Evolutionary conservation across 2,113 vertebrate species (phyloP).

Genomic region (Xyliphius kryptos): DNA sequence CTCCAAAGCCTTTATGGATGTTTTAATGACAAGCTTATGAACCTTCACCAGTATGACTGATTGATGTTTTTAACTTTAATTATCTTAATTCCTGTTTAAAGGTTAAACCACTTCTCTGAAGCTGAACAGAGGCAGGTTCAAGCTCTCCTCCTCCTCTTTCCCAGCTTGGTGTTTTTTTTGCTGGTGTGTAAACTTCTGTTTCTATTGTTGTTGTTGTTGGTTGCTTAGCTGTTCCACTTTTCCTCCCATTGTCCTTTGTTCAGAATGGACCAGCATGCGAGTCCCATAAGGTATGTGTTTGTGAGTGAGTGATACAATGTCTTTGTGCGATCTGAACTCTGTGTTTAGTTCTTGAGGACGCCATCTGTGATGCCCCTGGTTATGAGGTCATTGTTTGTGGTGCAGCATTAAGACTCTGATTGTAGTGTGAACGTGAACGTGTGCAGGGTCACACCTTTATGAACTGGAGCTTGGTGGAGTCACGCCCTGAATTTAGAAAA

Average conservation of each 20-base stretch:
- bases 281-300: not conserved
- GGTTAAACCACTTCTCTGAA: no score
- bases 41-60: no score
- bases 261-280: slow-evolving; percentile 8
- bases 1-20: no score
- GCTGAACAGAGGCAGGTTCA: no score
- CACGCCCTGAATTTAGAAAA: slow-evolving; percentile 11
- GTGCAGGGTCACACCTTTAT: slow-evolving; percentile 14
- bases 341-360: slow-evolving; percentile 22
- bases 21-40: no score
- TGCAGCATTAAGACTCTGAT: not conserved
- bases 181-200: slow-evolving; percentile 18
- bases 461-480: slow-evolving; percentile 10
- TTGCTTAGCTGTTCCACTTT: slow-evolving; percentile 30
- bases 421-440: slow-evolving; percentile 1
- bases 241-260: slow-evolving; percentile 35
- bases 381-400: slow-evolving; percentile 7
- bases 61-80: no score
- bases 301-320: slow-evolving; percentile 11
- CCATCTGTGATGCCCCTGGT: not conserved
- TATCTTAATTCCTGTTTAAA: no score
- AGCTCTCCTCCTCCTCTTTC: no score
- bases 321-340: slow-evolving; percentile 15
- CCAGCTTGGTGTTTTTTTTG: not conserved
- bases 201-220: slow-evolving; percentile 27